These are phyloP conservation scores for Uropsilus gracilis DNA, from an alignment of 2,113 vertebrate genomes.

Conservation along the genomic window DNA sequence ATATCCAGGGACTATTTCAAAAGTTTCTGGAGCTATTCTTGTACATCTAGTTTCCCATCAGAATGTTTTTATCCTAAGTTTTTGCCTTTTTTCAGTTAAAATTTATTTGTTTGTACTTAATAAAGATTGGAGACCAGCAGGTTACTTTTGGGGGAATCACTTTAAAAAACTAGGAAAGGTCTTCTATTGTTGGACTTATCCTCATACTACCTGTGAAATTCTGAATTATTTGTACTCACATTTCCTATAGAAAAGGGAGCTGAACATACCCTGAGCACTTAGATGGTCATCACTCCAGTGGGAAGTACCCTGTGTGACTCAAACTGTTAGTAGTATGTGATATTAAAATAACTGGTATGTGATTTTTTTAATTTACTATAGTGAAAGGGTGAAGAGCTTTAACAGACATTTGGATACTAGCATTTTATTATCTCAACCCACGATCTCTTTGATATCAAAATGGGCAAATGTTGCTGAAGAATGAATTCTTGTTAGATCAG, in stretches of 20 bases:
- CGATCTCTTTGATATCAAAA: not conserved
- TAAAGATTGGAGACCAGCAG: not conserved
- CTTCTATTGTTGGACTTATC: not conserved
- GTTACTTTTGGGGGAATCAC: not conserved
- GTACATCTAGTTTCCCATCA: not conserved
- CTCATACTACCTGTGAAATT: not conserved
- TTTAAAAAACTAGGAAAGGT: not conserved
- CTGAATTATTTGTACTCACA: not conserved
- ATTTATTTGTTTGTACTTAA: not conserved
- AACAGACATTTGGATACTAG: not conserved
- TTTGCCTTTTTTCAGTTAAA: not conserved
- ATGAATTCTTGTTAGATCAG: not conserved
- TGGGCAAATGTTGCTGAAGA: not conserved
- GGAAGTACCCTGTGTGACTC: not conserved
- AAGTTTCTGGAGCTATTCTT: not conserved
- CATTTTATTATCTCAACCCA: not conserved
- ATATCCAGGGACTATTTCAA: not conserved
- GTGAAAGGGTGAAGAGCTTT: not conserved
- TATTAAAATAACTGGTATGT: not conserved
- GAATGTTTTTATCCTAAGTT: not conserved
- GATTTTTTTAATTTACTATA: not conserved
- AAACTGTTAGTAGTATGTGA: not conserved
- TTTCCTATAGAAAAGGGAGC: not conserved
- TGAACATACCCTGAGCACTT: not conserved
- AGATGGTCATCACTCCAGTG: not conserved